phyloP scores from a whole-genome alignment of 2,113 vertebrate species.

The Chinchilla lanigera region DNA sequence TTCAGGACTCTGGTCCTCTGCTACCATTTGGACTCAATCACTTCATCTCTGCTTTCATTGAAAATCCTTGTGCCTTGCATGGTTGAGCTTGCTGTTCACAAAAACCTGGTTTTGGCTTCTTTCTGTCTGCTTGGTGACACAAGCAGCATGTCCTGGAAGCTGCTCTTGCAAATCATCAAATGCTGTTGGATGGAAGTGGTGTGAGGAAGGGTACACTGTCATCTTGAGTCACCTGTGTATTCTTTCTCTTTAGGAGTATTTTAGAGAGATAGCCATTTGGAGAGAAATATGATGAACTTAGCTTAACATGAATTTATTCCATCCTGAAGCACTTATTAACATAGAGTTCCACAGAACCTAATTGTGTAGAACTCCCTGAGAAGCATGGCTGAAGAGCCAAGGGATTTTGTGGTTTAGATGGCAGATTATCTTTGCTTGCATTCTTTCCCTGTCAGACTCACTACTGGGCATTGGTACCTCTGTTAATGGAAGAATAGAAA shows the following conservation, averaged over 20 bases:
- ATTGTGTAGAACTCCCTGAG: not conserved
- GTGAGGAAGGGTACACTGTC: not conserved
- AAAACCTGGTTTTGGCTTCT: not conserved
- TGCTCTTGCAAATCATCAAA: not conserved
- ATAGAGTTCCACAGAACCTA: not conserved
- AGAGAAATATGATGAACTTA: conserved; percentile 14
- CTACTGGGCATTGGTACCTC: not conserved
- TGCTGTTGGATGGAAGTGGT: not conserved
- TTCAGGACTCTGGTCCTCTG: not conserved
- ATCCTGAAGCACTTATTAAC: not conserved
- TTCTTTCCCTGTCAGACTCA: not conserved
- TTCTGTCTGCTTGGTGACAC: not conserved
- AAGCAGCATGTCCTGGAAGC: not conserved
- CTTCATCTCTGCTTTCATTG: not conserved
- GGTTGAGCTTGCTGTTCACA: not conserved
- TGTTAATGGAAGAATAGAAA: not conserved
- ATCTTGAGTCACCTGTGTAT: not conserved
- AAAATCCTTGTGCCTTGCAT: not conserved
- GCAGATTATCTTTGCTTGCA: not conserved
- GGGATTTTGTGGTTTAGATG: not conserved
- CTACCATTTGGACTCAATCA: not conserved
- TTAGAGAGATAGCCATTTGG: not conserved
- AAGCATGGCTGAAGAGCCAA: not conserved
- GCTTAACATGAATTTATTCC: not conserved
- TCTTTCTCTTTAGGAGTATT: not conserved